phyloP scores from a whole-genome alignment of 1,140 invertebrate genomes.

The Drosophila melanogaster region Release_6_plus_ISO1_MT NT_037436.4:8307001-8307500 shows the following conservation, averaged over 20 bases:
- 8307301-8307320: conserved; percentile 1
- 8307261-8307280: conserved; percentile 28
- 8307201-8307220: conserved; percentile 39
- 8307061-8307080: conserved; percentile 51
- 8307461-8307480: conserved; percentile 39
- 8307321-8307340: conserved; percentile 5
- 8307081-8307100: conserved; percentile 67
- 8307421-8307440: conserved; percentile 24
- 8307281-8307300: background rate
- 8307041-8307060: conserved; percentile 57
- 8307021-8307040: background rate
- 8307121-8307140: conserved; percentile 9
- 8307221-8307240: conserved; percentile 45
- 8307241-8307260: conserved; percentile 9
- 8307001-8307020: conserved; percentile 34
- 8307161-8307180: conserved; percentile 45
- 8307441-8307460: conserved; percentile 75
- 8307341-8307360: conserved; percentile 70
- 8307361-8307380: conserved; percentile 80
- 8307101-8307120: conserved; percentile 31
- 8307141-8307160: conserved; percentile 11
- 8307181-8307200: conserved; percentile 17
- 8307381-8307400: conserved; percentile 49
- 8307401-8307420: conserved; percentile 2
- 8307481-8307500: conserved; percentile 31